phyloP scores from a whole-genome alignment of 2,113 vertebrate species.

The Mormyrus lacerda region DNA sequence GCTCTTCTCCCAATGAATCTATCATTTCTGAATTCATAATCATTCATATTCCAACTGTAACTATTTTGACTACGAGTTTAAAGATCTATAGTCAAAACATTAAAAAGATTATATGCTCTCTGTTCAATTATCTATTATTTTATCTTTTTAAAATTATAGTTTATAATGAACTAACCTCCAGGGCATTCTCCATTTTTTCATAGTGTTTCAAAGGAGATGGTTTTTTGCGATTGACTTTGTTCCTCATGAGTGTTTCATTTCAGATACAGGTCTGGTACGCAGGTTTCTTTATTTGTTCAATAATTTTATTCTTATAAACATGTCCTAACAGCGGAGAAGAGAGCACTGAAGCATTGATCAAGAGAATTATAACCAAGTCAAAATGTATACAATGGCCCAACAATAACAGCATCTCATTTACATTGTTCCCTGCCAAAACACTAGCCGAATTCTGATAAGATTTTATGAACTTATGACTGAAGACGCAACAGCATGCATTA shows the following conservation, averaged over 20 bases:
- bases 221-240: not conserved
- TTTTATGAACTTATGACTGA: not conserved
- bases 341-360: not conserved
- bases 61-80: not conserved
- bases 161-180: not conserved
- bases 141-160: not conserved
- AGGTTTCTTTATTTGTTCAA: not conserved
- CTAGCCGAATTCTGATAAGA: not conserved
- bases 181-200: not conserved
- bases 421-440: not conserved
- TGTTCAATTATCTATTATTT: not conserved
- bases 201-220: not conserved
- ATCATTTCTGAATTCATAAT: not conserved
- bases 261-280: not conserved
- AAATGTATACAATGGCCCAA: not conserved
- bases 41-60: not conserved
- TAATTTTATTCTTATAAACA: not conserved
- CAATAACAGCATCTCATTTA: not conserved
- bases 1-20: not conserved
- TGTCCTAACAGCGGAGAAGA: not conserved
- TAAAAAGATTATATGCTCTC: not conserved
- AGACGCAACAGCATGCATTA: not conserved
- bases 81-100: not conserved
- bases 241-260: not conserved
- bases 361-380: not conserved